These are phyloP conservation scores for Trichopoda pennipes DNA, from an alignment of 2,888 invertebrate species.

Conservation along the genomic window DNA sequence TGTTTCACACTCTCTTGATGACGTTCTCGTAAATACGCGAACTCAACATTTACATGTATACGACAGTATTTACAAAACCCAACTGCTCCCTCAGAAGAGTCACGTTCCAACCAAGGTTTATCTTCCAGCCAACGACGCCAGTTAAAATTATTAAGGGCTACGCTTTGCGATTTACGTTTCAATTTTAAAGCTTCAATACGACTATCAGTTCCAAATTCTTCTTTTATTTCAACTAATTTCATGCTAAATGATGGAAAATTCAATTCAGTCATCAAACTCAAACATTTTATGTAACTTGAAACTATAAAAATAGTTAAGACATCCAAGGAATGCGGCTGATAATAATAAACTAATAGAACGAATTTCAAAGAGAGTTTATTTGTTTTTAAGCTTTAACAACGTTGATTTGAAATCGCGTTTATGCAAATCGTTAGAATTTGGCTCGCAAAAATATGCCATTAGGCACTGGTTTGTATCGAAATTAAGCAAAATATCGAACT, in stretches of 20 bases:
- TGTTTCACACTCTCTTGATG: slow-evolving; percentile 73
- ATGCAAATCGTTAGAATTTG: no score
- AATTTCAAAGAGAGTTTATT: no score
- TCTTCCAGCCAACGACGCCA: slow-evolving; percentile 74
- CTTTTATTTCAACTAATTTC: slow-evolving; percentile 70
- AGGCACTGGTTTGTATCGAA: no score
- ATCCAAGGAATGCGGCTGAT: no score
- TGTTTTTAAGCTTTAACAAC: no score
- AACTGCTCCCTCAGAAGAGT: slow-evolving; percentile 69
- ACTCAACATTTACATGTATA: slow-evolving; percentile 74
- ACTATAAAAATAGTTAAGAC: no score
- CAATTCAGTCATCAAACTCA: not conserved
- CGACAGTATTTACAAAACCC: slow-evolving; percentile 74
- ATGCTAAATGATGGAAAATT: slow-evolving; percentile 25
- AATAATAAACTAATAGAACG: no score
- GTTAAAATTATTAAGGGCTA: slow-evolving; percentile 73
- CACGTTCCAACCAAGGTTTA: slow-evolving; percentile 73
- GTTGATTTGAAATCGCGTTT: no score
- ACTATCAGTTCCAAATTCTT: slow-evolving; percentile 74
- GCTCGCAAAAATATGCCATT: no score
- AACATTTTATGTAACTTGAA: no score
- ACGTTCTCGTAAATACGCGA: slow-evolving; percentile 73
- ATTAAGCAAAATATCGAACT: no score
- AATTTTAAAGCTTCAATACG: slow-evolving; percentile 72
- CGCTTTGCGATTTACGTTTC: slow-evolving; percentile 72